These are phyloP conservation scores for Aspiorhynchus laticeps DNA, from an alignment of 2,113 vertebrate species.

Conservation along the genomic window DNA sequence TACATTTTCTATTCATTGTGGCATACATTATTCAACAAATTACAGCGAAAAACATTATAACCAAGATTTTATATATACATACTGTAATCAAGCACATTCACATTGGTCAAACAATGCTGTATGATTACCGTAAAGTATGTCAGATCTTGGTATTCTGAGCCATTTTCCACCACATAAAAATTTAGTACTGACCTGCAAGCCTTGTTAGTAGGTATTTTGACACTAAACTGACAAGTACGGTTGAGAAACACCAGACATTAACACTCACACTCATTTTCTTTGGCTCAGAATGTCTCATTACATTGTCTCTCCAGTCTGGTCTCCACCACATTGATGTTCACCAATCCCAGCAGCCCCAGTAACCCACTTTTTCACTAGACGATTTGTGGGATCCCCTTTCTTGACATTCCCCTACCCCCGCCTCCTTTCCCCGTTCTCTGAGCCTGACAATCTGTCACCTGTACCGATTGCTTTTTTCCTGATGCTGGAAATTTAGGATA, in stretches of 20 bases:
- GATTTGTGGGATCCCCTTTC: constrained; percentile 1
- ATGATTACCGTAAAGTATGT: not conserved
- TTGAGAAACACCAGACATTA: too few species aligned
- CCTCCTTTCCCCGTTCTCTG: not conserved
- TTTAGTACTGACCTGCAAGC: not conserved
- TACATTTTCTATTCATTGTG: not conserved
- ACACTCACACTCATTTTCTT: not conserved
- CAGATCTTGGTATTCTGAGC: not conserved
- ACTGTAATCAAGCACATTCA: not conserved
- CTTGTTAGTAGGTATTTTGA: not conserved
- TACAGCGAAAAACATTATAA: not conserved
- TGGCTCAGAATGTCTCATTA: not conserved
- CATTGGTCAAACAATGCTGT: not conserved
- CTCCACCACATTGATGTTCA: not conserved
- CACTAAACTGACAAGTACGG: not conserved
- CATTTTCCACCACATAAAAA: not conserved
- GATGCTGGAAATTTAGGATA: constrained; percentile 69
- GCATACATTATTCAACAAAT: not conserved
- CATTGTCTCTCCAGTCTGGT: not conserved
- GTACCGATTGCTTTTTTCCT: constrained; percentile 4
- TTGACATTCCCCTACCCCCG: not conserved
- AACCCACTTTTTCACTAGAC: not conserved
- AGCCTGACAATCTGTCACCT: constrained; percentile 32
- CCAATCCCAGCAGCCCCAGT: constrained; percentile 15
- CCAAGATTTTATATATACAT: not conserved